Conservation (phyloP, 2,797 vertebrate genomes). For the Florisuga fusca region DNA sequence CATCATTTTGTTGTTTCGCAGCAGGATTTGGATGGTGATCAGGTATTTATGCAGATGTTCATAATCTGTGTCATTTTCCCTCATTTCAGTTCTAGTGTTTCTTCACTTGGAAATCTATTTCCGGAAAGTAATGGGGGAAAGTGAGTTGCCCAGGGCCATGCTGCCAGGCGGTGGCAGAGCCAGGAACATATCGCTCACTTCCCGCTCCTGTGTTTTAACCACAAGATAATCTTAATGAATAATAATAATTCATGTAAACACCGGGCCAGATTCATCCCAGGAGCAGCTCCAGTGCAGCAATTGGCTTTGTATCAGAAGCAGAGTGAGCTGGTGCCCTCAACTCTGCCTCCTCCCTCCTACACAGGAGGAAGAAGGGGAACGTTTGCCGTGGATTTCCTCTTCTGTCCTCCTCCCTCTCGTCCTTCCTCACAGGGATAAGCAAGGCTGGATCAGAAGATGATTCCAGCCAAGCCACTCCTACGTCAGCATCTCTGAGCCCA, state of each 20-base stretch:
- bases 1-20: background rate
- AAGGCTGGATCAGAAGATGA: background rate
- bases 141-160: constrained; percentile 46
- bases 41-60: constrained; percentile 48
- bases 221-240: constrained; percentile 58
- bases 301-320: background rate
- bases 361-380: background rate
- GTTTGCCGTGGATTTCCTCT: constrained; percentile 28
- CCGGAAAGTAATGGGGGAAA: background rate
- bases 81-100: background rate
- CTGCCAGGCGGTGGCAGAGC: constrained; percentile 27
- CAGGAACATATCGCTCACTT: constrained; percentile 43
- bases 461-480: constrained; percentile 38
- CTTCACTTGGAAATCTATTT: background rate
- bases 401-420: background rate
- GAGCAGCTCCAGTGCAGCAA: constrained; percentile 3
- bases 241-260: constrained; percentile 41
- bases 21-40: background rate
- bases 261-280: background rate
- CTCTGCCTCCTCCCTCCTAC: background rate
- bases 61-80: background rate
- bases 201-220: constrained; percentile 21
- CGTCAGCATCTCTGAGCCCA: background rate
- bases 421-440: background rate
- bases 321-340: background rate